A percentile compares a stretch with the other conserved stretches of the same genome.
phyloP scores from a whole-genome alignment of 2,113 vertebrate species.

The Bothrops jararaca region DNA sequence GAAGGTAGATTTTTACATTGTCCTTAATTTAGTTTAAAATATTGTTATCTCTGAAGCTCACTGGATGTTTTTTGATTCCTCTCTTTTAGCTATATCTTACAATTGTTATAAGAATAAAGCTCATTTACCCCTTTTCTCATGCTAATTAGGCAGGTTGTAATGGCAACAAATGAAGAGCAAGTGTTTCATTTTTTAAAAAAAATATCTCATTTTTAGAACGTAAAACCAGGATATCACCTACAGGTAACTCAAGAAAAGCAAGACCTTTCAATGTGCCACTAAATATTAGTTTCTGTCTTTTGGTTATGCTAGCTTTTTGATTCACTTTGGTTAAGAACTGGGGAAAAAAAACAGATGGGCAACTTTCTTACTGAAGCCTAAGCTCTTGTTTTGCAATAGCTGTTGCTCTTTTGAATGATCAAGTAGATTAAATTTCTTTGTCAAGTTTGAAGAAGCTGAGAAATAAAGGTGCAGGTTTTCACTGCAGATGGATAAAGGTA shows the following conservation, averaged over 20 bases:
- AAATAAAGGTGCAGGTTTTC: background rate
- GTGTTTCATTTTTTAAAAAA: background rate
- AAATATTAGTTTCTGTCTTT: background rate
- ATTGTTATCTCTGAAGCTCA: background rate
- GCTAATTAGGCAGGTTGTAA: background rate
- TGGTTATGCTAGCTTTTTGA: background rate
- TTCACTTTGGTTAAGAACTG: background rate
- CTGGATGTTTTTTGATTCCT: background rate
- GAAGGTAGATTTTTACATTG: background rate
- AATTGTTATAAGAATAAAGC: background rate
- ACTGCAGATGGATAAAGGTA: background rate
- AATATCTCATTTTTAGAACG: background rate
- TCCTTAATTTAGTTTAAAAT: background rate
- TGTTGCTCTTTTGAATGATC: background rate
- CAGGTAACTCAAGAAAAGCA: background rate
- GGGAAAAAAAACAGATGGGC: background rate
- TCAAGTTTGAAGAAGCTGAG: background rate
- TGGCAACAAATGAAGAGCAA: background rate
- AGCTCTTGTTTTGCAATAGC: background rate
- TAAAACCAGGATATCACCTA: background rate
- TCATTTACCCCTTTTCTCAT: background rate
- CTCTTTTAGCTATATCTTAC: background rate
- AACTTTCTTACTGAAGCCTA: background rate
- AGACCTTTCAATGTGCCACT: background rate
- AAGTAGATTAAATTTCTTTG: background rate